Conservation (phyloP, 2,113 vertebrate genomes). For the Redunca redunca region DNA sequence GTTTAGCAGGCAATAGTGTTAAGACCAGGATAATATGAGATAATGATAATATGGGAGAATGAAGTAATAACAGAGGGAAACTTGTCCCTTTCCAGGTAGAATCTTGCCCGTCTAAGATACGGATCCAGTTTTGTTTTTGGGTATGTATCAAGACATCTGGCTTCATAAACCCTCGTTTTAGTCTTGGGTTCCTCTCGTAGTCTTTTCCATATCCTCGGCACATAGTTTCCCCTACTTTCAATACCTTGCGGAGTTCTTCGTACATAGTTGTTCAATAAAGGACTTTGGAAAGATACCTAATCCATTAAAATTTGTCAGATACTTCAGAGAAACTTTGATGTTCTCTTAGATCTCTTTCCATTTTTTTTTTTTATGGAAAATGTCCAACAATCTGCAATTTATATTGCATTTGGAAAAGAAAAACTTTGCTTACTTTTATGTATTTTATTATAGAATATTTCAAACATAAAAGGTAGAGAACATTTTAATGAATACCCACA, state of each 20-base stretch:
- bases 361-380: background rate
- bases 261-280: background rate
- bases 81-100: background rate
- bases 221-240: background rate
- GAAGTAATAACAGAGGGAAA: background rate
- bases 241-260: background rate
- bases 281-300: background rate
- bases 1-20: background rate
- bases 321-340: conserved; percentile 34
- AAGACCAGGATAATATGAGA: background rate
- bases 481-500: background rate
- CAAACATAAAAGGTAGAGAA: background rate
- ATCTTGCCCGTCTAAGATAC: background rate
- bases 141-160: background rate
- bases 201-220: background rate
- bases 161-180: background rate
- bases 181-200: background rate
- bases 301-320: background rate
- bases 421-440: background rate
- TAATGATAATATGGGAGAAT: background rate
- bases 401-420: background rate
- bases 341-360: background rate
- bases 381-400: background rate
- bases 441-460: conserved; percentile 26
- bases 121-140: background rate